A percentile compares a stretch with the other conserved stretches of the same genome.
phyloP scores from a whole-genome alignment of 2,113 vertebrate genomes.

The Sialia sialis region DNA sequence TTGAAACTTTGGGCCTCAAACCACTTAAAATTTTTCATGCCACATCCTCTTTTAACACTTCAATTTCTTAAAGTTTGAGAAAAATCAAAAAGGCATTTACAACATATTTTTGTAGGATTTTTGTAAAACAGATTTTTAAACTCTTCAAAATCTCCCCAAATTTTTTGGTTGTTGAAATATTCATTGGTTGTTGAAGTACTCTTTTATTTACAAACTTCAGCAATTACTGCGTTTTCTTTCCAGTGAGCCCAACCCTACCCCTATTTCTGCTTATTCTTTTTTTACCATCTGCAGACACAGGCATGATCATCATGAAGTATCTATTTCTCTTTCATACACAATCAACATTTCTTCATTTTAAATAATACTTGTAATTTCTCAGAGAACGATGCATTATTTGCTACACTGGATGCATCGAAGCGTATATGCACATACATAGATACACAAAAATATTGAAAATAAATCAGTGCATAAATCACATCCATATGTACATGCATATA shows the following conservation, averaged over 20 bases:
- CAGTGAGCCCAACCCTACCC: background rate
- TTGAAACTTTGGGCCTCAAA: conserved; percentile 12
- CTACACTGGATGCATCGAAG: background rate
- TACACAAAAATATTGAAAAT: background rate
- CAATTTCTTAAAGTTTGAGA: background rate
- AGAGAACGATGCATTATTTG: background rate
- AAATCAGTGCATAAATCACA: background rate
- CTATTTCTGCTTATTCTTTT: background rate
- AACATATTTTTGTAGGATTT: background rate
- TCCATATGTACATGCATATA: background rate
- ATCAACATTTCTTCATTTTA: background rate
- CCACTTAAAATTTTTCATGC: conserved; percentile 25
- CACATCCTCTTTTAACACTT: conserved; percentile 10
- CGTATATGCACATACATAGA: background rate
- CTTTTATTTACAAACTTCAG: background rate
- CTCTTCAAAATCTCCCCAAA: background rate
- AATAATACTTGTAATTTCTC: background rate
- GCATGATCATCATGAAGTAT: background rate
- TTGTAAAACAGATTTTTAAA: background rate
- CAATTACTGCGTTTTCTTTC: background rate
- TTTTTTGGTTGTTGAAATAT: background rate
- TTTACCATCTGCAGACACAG: background rate
- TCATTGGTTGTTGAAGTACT: background rate
- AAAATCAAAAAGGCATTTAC: background rate
- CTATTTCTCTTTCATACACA: background rate